Percentiles rank a stretch among this genome's conserved stretches.
phyloP scores from a whole-genome alignment of 2,888 invertebrate genomes.

The Alsophila aescularia region DNA sequence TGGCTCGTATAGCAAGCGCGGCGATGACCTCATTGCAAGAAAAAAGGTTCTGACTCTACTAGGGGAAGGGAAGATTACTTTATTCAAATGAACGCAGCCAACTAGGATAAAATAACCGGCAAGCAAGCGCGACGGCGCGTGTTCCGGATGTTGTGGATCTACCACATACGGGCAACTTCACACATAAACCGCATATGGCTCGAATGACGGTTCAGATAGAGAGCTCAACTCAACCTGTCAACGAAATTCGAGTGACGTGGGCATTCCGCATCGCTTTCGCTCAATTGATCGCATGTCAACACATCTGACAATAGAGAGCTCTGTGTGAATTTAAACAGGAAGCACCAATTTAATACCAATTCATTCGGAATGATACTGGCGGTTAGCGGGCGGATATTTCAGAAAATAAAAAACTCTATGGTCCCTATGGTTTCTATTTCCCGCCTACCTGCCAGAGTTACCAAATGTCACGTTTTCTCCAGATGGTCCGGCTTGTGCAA shows the following conservation, averaged over 20 bases:
- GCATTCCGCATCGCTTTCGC: conserved; percentile 72
- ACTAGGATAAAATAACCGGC: conserved; percentile 51
- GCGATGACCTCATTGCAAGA: conserved; percentile 71
- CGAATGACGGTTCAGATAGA: conserved; percentile 51
- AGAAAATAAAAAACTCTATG: conserved; percentile 57
- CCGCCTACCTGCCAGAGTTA: conserved; percentile 62
- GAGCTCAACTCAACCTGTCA: conserved; percentile 70
- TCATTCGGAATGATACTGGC: conserved; percentile 75
- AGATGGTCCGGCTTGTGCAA: conserved; percentile 81
- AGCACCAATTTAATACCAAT: conserved; percentile 81
- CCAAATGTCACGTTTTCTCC: conserved; percentile 80
- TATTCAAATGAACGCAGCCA: conserved; percentile 55
- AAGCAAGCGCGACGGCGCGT: conserved; percentile 41
- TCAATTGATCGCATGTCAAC: conserved; percentile 79
- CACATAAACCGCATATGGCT: conserved; percentile 63
- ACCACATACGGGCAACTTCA: conserved; percentile 48
- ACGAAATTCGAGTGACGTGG: conserved; percentile 65
- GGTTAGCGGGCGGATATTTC: conserved; percentile 66
- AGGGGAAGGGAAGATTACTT: conserved; percentile 49
- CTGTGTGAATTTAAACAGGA: conserved; percentile 80
- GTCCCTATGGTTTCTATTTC: conserved; percentile 45
- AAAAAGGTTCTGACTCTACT: conserved; percentile 56
- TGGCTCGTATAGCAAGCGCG: conserved; percentile 64
- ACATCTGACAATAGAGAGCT: conserved; percentile 69
- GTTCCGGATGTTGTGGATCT: conserved; percentile 54